These are phyloP conservation scores for Montifringilla adamsi DNA, from an alignment of 2,113 vertebrate genomes.

Conservation along the genomic window DNA sequence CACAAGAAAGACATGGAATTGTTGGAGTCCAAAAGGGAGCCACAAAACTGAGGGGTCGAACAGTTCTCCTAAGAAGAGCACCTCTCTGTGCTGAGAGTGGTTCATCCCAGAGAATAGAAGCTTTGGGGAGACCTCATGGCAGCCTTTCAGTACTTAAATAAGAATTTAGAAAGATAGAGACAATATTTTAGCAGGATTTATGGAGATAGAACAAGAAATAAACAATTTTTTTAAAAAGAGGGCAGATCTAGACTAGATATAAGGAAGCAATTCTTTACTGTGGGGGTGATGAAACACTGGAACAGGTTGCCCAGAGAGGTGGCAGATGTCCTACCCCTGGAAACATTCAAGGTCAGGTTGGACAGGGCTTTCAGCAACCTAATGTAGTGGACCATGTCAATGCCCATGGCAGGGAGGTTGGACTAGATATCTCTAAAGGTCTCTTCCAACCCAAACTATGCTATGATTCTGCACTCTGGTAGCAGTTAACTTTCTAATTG, in stretches of 20 bases:
- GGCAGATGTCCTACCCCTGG: not conserved
- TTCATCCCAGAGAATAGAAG: not conserved
- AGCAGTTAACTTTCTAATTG: not conserved
- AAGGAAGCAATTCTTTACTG: not conserved
- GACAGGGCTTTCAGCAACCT: not conserved
- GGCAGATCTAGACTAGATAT: not conserved
- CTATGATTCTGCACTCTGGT: not conserved
- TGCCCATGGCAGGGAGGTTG: not conserved
- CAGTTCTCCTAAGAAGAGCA: not conserved
- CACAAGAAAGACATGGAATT: not conserved
- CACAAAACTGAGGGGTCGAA: rapidly evolving
- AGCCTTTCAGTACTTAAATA: not conserved
- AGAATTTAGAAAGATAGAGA: not conserved
- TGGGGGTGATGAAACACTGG: not conserved
- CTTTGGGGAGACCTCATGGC: rapidly evolving
- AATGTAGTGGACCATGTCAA: not conserved
- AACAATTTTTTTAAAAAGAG: not conserved
- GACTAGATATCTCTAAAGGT: not conserved
- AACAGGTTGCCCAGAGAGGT: not conserved
- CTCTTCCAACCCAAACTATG: not conserved
- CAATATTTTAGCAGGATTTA: not conserved
- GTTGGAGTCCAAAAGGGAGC: not conserved
- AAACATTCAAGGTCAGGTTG: not conserved
- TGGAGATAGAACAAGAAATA: not conserved
- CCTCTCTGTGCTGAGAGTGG: not conserved